Evolutionary conservation across 1,140 invertebrate species (phyloP).

Genomic region (Fopius arisanus): DNA sequence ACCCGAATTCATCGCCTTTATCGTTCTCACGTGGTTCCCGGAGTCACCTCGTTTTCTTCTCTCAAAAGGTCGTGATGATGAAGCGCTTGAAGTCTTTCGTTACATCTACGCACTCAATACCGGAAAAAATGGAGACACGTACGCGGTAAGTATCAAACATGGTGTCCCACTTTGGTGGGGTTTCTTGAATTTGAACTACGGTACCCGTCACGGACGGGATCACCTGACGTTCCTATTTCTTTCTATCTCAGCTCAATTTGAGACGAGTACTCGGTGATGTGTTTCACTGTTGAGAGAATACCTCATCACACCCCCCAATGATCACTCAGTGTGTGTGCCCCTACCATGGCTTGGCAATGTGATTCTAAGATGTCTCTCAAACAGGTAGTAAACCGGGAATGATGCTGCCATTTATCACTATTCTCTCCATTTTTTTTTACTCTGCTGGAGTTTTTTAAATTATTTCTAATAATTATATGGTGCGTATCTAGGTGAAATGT

Average conservation of each 20-base stretch:
- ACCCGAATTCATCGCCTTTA: slow-evolving; percentile 69
- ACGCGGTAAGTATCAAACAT: slow-evolving; percentile 50
- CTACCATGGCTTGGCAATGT: slow-evolving; percentile 7
- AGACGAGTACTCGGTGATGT: slow-evolving; percentile 24
- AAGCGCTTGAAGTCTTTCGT: slow-evolving; percentile 66
- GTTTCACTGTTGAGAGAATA: slow-evolving; percentile 19
- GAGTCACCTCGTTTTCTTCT: slow-evolving; percentile 78
- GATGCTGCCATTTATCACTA: slow-evolving; percentile 12
- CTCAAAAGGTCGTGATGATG: slow-evolving; percentile 63
- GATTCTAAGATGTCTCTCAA: slow-evolving; percentile 7
- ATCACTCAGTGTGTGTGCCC: slow-evolving; percentile 21
- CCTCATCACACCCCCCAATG: background rate
- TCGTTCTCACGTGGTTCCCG: slow-evolving; percentile 70
- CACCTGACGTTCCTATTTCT: slow-evolving; percentile 31
- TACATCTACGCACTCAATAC: slow-evolving; percentile 67
- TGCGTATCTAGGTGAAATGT: slow-evolving; percentile 47
- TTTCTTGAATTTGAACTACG: slow-evolving; percentile 15
- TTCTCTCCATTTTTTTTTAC: slow-evolving; percentile 6
- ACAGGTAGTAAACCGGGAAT: slow-evolving; percentile 31
- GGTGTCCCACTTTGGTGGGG: background rate
- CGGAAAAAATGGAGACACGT: slow-evolving; percentile 56
- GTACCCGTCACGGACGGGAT: slow-evolving; percentile 34
- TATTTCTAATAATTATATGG: background rate
- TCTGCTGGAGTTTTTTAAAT: background rate
- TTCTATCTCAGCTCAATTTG: slow-evolving; percentile 31